Evolutionary conservation across 2,888 invertebrate species (phyloP), one percentile per base, ranked within the genome.

Genomic region (Nomada ferruginata): DNA sequence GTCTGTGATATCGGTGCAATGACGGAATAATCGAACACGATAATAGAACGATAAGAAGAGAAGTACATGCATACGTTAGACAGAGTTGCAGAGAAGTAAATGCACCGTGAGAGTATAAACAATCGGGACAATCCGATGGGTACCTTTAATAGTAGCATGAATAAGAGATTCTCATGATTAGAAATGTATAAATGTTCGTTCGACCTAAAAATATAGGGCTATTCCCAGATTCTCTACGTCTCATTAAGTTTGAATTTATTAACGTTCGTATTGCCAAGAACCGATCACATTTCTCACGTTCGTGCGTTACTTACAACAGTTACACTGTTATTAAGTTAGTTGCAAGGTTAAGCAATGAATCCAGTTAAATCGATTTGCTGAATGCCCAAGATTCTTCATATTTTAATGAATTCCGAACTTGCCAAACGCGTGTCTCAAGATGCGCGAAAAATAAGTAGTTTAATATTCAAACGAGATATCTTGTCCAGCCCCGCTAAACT

Each of bases 221-320:
- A 61, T 57, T 50, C 42, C 13, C n/a, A 36, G 26, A 68, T 64
- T 55, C 66, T 75, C 29, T 57, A 68, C 68, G 75, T 78, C 78
- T 78, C 78, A 78, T 79, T 79, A 79, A 61, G 9, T 44, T 61
- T 57, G 71, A 4, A 79, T 71, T 78, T 79, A 79, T 79, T 79
- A 71, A 71, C 60, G 44, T 44, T 50, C 66, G 10, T 52, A 44
- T 52, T 79, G 69, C 76, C 79, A 76, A 76, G 64, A 70, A 44
- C 64, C 59, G 44, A 76, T 76, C 20, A 63, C 29, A 69, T 79
- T 36, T 64, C 23, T 64, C 44, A 50, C 9, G 18, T 65, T 70
- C 52, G 53, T 59, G 36, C 36, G 13, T 15, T 20, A 57, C n/a
- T 71, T 59, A 42, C 42, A 57, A 11, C 18, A 15, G 15, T 47